These are phyloP conservation scores for Gallinago stenura DNA, from an alignment of 2,797 vertebrate genomes.

Conservation along the genomic window DNA sequence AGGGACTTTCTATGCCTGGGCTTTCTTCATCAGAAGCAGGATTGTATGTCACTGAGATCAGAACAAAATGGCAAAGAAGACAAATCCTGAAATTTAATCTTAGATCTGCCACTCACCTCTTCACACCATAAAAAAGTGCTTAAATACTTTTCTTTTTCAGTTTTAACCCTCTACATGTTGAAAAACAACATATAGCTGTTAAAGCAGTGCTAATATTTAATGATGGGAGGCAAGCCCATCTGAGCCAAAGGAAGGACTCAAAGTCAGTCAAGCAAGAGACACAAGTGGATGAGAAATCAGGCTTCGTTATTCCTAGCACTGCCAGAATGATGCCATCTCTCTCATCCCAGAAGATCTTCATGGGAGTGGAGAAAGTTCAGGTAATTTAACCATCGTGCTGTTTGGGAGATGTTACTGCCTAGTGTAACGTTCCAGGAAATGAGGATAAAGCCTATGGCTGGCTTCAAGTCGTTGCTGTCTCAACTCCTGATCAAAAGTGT, in stretches of 20 bases:
- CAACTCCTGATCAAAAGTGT: not conserved
- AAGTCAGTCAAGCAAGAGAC: not conserved
- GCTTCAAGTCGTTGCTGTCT: not conserved
- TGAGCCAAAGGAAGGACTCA: not conserved
- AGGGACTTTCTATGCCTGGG: not conserved
- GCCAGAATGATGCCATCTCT: not conserved
- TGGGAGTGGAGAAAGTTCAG: not conserved
- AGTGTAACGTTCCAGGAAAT: not conserved
- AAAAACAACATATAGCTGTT: not conserved
- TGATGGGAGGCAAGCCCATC: not conserved
- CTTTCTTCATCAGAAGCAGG: not conserved
- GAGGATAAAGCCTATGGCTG: not conserved
- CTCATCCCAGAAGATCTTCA: not conserved
- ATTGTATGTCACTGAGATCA: not conserved
- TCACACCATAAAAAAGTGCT: not conserved
- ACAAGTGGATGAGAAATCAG: not conserved
- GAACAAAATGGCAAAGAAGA: not conserved
- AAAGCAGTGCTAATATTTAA: not conserved
- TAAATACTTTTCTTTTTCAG: not conserved
- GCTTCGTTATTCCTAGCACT: not conserved
- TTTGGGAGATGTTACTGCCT: not conserved
- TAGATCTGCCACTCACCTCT: not conserved
- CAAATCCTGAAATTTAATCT: not conserved
- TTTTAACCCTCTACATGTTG: not conserved
- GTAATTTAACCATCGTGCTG: not conserved